Evolutionary conservation across 2,113 vertebrate genomes (phyloP).

Genomic region (Oxyura jamaicensis): DNA sequence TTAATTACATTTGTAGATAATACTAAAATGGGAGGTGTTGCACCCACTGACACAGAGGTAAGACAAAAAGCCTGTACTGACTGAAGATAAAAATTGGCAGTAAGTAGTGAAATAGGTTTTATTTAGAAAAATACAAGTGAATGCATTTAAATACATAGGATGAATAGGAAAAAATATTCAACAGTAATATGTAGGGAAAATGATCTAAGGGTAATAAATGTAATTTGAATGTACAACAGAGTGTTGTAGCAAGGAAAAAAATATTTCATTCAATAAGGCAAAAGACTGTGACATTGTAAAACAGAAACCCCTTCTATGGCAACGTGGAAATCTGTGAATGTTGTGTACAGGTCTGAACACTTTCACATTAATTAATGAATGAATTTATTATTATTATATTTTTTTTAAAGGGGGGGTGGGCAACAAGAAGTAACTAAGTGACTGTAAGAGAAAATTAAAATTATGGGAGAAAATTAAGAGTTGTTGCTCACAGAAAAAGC

Average conservation of each 20-base stretch:
- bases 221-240: not conserved
- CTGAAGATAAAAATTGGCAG: not conserved
- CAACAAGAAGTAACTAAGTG: not conserved
- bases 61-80: not conserved
- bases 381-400: no score
- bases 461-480: not conserved
- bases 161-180: not conserved
- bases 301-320: not conserved
- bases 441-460: not conserved
- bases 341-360: not conserved
- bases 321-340: not conserved
- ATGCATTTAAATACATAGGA: not conserved
- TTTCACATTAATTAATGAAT: not conserved
- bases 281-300: not conserved
- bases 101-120: not conserved
- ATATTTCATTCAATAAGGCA: not conserved
- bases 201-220: not conserved
- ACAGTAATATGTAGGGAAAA: not conserved
- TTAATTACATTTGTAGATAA: not conserved
- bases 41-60: not conserved
- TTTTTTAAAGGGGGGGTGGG: no score
- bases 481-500: not conserved
- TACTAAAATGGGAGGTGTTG: not conserved
- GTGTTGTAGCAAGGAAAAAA: not conserved
- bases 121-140: not conserved